phyloP scores from a whole-genome alignment of 2,888 invertebrate species.

The Sceliomorpha sp. region DNA sequence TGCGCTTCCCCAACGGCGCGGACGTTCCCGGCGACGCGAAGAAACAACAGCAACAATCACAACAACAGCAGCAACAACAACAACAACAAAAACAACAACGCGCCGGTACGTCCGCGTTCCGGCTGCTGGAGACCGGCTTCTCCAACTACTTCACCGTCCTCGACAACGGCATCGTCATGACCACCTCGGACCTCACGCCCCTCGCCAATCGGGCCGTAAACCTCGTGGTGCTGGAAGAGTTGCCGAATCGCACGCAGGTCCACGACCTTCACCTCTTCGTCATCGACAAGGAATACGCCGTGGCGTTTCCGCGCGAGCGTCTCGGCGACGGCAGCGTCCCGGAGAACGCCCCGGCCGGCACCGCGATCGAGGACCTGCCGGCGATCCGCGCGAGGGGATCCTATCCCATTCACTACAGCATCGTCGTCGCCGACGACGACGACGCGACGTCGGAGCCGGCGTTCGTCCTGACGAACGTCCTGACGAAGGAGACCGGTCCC shows the following conservation, averaged over 20 bases:
- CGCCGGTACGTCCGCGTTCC: conserved; percentile 83
- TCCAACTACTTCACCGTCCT: conserved; percentile 93
- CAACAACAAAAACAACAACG: no score
- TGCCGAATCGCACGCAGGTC: conserved; percentile 89
- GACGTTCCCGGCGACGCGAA: conserved; percentile 63
- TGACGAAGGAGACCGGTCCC: conserved; percentile 81
- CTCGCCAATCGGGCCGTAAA: conserved; percentile 90
- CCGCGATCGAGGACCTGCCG: conserved; percentile 86
- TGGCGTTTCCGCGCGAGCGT: conserved; percentile 86
- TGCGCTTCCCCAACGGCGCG: conserved; percentile 85
- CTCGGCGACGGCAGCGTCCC: conserved; percentile 86
- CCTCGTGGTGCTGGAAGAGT: conserved; percentile 90
- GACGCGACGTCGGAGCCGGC: no score
- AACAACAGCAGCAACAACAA: no score
- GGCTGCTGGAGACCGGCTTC: conserved; percentile 89
- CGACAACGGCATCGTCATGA: conserved; percentile 94
- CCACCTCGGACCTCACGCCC: conserved; percentile 91
- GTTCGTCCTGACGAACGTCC: conserved; percentile 86
- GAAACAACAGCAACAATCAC: no score
- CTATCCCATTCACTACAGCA: conserved; percentile 88
- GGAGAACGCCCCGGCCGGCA: conserved; percentile 89
- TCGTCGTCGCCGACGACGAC: conserved; percentile 86
- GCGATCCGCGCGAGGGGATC: conserved; percentile 87
- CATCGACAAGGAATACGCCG: conserved; percentile 90
- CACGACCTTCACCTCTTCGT: conserved; percentile 91